phyloP scores from a whole-genome alignment of 2,113 vertebrate genomes.

The Rhabdomys dilectus region DNA sequence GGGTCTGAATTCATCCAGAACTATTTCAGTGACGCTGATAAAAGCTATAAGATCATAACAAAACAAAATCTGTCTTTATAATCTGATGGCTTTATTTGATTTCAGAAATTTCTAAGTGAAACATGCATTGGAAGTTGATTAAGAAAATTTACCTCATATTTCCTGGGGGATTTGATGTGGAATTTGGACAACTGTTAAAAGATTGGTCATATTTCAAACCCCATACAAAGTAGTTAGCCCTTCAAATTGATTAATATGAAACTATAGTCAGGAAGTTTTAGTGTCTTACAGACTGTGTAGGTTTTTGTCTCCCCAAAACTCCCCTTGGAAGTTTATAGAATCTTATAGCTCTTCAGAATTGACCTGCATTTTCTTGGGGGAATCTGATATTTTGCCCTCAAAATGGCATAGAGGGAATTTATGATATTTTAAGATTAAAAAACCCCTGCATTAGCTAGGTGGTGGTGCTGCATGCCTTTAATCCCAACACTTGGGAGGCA shows the following conservation, averaged over 20 bases:
- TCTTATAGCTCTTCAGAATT: neutral
- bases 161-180: conserved; percentile 32
- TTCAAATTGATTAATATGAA: conserved; percentile 31
- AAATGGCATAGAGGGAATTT: conserved; percentile 29
- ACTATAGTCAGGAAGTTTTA: conserved; percentile 45
- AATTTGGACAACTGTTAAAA: conserved; percentile 51
- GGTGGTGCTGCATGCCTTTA: neutral
- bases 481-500: neutral
- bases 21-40: conserved; percentile 17
- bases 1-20: conserved; percentile 37
- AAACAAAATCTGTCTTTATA: conserved; percentile 6
- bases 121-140: conserved; percentile 7
- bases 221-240: conserved; percentile 1
- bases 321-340: conserved; percentile 38
- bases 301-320: neutral
- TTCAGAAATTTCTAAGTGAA: conserved; percentile 62
- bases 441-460: neutral
- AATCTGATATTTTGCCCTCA: conserved; percentile 10
- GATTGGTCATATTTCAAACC: conserved; percentile 50
- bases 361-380: neutral
- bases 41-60: conserved; percentile 20
- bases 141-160: conserved; percentile 46
- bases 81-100: conserved; percentile 55
- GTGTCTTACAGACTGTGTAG: neutral
- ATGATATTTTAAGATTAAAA: conserved; percentile 34